Conservation (phyloP, 2,888 invertebrate species). For the Agrotis puta region DNA sequence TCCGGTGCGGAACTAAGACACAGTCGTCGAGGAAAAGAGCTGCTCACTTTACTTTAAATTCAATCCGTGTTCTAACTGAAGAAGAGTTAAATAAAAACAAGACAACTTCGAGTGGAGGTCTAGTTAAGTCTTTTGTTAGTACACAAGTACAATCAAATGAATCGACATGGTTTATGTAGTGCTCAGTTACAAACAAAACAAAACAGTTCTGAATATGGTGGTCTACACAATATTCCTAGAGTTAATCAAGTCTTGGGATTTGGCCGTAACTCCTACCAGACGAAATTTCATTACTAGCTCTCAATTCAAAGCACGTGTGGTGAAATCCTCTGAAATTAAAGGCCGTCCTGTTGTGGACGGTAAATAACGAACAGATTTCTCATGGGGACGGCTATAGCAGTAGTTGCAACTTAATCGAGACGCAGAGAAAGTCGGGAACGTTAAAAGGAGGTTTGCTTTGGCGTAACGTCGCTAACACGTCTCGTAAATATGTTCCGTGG, state of each 20-base stretch:
- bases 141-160: slow-evolving; percentile 16
- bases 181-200: slow-evolving; percentile 13
- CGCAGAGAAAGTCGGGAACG: slow-evolving; percentile 68
- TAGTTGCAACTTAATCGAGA: slow-evolving; percentile 71
- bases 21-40: slow-evolving; percentile 56
- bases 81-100: slow-evolving; percentile 42
- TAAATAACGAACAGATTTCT: slow-evolving; percentile 71
- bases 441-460: slow-evolving; percentile 66
- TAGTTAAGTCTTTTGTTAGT: not conserved
- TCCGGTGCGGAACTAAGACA: slow-evolving; percentile 36
- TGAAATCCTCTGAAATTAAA: slow-evolving; percentile 72
- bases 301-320: slow-evolving; percentile 68
- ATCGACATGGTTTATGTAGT: not conserved
- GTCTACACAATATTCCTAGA: slow-evolving; percentile 28
- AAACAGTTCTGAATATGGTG: slow-evolving; percentile 26
- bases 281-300: slow-evolving; percentile 58
- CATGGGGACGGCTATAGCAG: slow-evolving; percentile 63
- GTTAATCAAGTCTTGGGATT: slow-evolving; percentile 38
- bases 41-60: slow-evolving; percentile 64
- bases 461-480: slow-evolving; percentile 62
- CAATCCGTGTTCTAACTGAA: slow-evolving; percentile 58
- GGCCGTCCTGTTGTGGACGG: slow-evolving; percentile 59
- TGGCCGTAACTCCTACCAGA: slow-evolving; percentile 37
- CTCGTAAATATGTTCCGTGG: slow-evolving; percentile 69
- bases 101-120: slow-evolving; percentile 20